Conservation (phyloP, 2,888 invertebrate species). For the Pandemis corylana region DNA sequence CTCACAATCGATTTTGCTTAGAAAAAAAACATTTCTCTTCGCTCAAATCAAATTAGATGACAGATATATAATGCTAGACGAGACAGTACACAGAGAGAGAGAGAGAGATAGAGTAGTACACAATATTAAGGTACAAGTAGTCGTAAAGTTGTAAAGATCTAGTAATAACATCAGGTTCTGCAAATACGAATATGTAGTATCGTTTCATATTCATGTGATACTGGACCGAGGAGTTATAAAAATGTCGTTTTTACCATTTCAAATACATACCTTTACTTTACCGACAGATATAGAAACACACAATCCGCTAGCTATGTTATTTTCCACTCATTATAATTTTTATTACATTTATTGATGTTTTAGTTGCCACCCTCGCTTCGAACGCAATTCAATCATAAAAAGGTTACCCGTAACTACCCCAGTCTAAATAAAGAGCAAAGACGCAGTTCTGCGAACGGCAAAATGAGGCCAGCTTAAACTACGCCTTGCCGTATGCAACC, state of each 20-base stretch:
- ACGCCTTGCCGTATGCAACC: too few relatives aligned
- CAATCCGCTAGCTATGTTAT: not conserved
- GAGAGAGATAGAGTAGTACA: too few relatives aligned
- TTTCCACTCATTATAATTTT: not conserved
- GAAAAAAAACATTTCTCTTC: not conserved
- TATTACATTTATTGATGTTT: conserved; percentile 5
- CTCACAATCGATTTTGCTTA: not conserved
- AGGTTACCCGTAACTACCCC: not conserved
- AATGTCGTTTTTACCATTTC: not conserved
- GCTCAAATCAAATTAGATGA: not conserved
- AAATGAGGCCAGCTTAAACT: too few relatives aligned
- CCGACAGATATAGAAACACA: not conserved
- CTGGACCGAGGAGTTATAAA: not conserved
- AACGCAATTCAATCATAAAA: not conserved
- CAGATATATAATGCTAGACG: too few relatives aligned
- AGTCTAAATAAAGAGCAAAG: not conserved
- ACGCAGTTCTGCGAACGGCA: too few relatives aligned
- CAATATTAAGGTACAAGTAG: too few relatives aligned
- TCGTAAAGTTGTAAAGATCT: too few relatives aligned
- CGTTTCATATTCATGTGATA: not conserved
- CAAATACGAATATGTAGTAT: not conserved
- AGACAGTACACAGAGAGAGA: too few relatives aligned
- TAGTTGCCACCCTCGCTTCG: not conserved
- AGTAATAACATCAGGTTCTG: not conserved
- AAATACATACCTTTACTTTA: not conserved